Evolutionary conservation across 2,888 invertebrate genomes (phyloP).

Genomic region (Pollenia labialis): DNA sequence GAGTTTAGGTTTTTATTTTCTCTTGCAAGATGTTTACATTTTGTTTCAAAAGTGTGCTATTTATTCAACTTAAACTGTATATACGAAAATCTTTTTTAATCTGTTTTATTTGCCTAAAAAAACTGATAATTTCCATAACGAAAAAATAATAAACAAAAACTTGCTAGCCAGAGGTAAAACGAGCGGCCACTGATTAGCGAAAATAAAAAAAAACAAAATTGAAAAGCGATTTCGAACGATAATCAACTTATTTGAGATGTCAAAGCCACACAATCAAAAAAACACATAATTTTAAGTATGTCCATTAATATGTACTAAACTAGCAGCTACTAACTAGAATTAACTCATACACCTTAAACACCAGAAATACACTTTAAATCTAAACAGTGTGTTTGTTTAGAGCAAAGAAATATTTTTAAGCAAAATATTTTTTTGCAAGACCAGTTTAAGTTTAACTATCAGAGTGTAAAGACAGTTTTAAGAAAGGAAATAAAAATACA

Average conservation of each 20-base stretch:
- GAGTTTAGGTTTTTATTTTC: no score
- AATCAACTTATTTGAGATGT: conserved; percentile 24
- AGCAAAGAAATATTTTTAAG: conserved; percentile 63
- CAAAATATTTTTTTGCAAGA: conserved; percentile 54
- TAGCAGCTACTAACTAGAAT: conserved; percentile 55
- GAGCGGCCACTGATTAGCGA: neutral
- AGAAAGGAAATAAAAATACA: neutral
- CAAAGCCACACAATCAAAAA: conserved; percentile 4
- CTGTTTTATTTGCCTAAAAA: conserved; percentile 1
- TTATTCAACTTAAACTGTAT: neutral
- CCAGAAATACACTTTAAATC: neutral
- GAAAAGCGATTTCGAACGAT: neutral
- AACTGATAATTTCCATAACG: conserved; percentile 11
- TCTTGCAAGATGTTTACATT: no score
- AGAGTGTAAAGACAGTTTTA: conserved; percentile 74
- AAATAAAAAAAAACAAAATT: neutral
- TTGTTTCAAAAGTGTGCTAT: neutral
- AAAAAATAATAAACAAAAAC: conserved; percentile 22
- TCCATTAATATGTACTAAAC: neutral
- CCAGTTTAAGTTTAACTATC: conserved; percentile 79
- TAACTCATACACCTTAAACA: conserved; percentile 30
- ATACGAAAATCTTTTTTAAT: neutral
- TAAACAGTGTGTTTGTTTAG: conserved; percentile 18
- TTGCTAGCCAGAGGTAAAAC: neutral
- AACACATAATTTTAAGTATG: neutral